Conservation (phyloP, 2,113 vertebrate genomes). For the Eublepharis macularius region DNA sequence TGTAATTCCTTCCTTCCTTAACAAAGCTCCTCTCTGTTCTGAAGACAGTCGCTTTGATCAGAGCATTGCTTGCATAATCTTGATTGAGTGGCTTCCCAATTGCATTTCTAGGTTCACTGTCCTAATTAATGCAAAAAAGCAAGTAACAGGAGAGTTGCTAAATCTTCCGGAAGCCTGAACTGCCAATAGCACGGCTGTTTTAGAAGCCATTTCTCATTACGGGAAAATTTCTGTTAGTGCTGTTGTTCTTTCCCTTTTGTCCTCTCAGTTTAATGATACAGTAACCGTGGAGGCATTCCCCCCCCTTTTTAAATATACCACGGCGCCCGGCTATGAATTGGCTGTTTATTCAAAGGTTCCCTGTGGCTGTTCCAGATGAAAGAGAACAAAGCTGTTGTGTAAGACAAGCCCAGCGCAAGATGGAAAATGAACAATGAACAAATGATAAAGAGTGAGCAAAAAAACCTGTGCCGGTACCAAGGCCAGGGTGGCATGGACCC, state of each 20-base stretch:
- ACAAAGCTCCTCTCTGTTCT: background rate
- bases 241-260: conserved; percentile 53
- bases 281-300: conserved; percentile 45
- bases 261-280: conserved; percentile 57
- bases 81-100: conserved; percentile 37
- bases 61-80: conserved; percentile 45
- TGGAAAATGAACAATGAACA: background rate
- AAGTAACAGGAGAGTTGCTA: conserved; percentile 29
- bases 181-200: conserved; percentile 22
- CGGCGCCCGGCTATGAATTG: conserved; percentile 11
- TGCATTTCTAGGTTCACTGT: conserved; percentile 6
- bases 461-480: background rate
- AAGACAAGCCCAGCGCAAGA: background rate
- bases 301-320: conserved; percentile 18
- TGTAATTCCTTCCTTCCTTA: background rate
- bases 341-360: conserved; percentile 30
- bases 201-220: conserved; percentile 9
- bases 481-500: background rate
- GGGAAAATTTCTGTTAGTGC: background rate
- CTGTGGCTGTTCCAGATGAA: conserved; percentile 16
- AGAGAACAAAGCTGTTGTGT: conserved; percentile 20
- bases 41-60: conserved; percentile 54
- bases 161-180: conserved; percentile 16
- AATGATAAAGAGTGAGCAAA: background rate
- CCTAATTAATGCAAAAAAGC: conserved; percentile 42